Percentiles rank a stretch among this genome's conserved stretches.
Conservation (phyloP, 2,888 invertebrate species). For the Griposia aprilina region DNA sequence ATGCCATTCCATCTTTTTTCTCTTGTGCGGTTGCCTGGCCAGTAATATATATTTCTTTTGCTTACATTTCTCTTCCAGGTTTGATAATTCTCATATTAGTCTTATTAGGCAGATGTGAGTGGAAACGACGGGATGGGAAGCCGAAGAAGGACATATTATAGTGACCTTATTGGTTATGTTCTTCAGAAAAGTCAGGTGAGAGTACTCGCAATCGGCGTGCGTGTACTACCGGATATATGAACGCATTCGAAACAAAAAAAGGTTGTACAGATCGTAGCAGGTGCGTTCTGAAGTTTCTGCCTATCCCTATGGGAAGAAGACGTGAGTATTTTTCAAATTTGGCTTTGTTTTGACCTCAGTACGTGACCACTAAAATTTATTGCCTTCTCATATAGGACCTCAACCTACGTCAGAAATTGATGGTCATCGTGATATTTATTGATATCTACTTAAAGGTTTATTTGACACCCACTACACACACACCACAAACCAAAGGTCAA, state of each 20-base stretch:
- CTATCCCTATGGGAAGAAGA: background rate
- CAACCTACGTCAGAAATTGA: background rate
- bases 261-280: background rate
- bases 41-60: background rate
- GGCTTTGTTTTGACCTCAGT: no score
- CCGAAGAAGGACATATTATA: no score
- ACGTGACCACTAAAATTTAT: background rate
- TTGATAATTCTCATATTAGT: background rate
- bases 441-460: slow-evolving; percentile 31
- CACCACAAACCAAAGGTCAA: slow-evolving; percentile 49
- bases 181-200: background rate
- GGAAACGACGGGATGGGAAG: background rate
- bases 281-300: background rate
- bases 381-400: background rate
- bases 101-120: background rate
- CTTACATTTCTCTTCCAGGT: background rate
- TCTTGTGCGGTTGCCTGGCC: background rate
- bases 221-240: background rate
- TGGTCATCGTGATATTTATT: slow-evolving; percentile 29
- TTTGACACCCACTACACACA: slow-evolving; percentile 28
- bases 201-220: background rate
- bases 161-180: no score
- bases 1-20: background rate
- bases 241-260: background rate
- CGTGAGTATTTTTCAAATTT: background rate